Evolutionary conservation across 2,113 vertebrate genomes (phyloP).

Genomic region (Rhinichthys klamathensis): DNA sequence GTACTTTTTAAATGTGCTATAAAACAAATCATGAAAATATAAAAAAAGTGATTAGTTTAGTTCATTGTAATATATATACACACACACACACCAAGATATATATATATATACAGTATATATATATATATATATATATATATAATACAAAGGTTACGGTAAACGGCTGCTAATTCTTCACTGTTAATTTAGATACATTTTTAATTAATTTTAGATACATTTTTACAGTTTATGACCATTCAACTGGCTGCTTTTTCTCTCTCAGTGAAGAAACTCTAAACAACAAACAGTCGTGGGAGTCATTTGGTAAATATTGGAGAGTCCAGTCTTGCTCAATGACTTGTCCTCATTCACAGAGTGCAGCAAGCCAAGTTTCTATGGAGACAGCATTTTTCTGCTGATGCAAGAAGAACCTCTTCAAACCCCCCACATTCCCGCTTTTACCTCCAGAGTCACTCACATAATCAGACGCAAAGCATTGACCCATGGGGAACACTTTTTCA

Average conservation of each 20-base stretch:
- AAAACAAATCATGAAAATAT: neutral
- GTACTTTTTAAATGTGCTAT: neutral
- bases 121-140: too few species aligned
- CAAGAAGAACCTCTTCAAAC: slow-evolving; percentile 44
- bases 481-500: neutral
- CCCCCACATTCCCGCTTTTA: neutral
- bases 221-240: neutral
- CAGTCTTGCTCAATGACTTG: slow-evolving; percentile 21
- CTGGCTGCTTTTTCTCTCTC: neutral
- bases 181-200: neutral
- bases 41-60: too few species aligned
- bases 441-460: slow-evolving; percentile 28
- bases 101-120: too few species aligned
- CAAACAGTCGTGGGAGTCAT: slow-evolving; percentile 15
- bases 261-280: slow-evolving; percentile 13
- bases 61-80: too few species aligned
- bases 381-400: slow-evolving; percentile 48
- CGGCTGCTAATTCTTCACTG: neutral
- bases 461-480: slow-evolving; percentile 40
- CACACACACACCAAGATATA: too few species aligned
- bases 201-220: rapidly evolving
- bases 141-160: neutral
- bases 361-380: slow-evolving; percentile 44
- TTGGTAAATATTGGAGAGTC: slow-evolving; percentile 16
- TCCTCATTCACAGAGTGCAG: slow-evolving; percentile 34